These are phyloP conservation scores for Oscheius sp. DNA, from an alignment of 2,888 invertebrate genomes.

Conservation along the genomic window DNA sequence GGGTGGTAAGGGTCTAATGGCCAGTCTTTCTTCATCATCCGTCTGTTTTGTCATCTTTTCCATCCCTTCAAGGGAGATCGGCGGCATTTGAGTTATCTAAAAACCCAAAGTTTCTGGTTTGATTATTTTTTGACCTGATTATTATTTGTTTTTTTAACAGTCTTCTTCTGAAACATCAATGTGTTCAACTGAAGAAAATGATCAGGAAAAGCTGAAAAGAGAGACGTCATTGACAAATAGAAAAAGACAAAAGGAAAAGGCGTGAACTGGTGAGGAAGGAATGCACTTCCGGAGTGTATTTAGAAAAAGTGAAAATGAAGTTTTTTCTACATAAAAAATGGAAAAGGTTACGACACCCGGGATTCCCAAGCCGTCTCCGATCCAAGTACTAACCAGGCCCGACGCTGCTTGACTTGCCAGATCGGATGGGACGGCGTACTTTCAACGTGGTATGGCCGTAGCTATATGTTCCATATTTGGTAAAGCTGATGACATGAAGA, in stretches of 20 bases:
- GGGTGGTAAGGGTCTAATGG: constrained; percentile 27
- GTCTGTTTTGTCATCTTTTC: constrained; percentile 23
- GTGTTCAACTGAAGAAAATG: constrained; percentile 41
- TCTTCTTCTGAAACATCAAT: constrained; percentile 36
- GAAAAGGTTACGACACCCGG: neutral
- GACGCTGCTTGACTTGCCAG: too few species aligned
- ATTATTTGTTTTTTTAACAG: constrained; percentile 10
- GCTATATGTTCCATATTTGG: neutral
- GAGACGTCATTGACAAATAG: too few species aligned
- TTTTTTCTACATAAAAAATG: neutral
- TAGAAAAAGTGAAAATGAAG: too few species aligned
- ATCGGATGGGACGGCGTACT: too few species aligned
- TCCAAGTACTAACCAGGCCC: neutral
- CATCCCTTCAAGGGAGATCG: constrained; percentile 28
- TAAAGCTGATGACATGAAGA: too few species aligned
- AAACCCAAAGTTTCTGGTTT: neutral
- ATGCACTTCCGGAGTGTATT: too few species aligned
- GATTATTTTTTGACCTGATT: constrained; percentile 26
- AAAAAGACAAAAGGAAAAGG: too few species aligned
- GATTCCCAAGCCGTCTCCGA: too few species aligned
- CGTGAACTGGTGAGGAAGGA: too few species aligned
- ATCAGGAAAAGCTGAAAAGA: constrained; percentile 35
- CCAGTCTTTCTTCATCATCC: constrained; percentile 18
- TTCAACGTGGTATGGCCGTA: too few species aligned
- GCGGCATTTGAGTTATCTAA: constrained; percentile 1